Percentiles rank a stretch among this genome's conserved stretches.
These are phyloP conservation scores for Calidris pugnax DNA, from an alignment of 2,113 vertebrate genomes.

Conservation along the genomic window DNA sequence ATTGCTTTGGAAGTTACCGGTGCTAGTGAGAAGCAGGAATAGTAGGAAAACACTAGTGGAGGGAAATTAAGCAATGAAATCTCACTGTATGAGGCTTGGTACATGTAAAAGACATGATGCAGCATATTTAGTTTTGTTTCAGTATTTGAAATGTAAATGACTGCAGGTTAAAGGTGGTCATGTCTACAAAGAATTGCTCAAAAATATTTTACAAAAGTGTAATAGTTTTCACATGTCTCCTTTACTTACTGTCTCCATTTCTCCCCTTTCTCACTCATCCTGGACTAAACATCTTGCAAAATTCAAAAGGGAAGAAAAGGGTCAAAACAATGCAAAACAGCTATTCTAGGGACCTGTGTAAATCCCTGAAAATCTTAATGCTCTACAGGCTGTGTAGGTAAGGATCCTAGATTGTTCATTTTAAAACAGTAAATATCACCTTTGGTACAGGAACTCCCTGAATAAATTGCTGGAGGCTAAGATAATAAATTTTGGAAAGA, in stretches of 20 bases:
- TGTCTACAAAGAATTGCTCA: rapidly evolving
- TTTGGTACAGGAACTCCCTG: slow-evolving; percentile 34
- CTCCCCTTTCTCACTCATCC: not conserved
- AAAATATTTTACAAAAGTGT: not conserved
- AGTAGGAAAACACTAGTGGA: not conserved
- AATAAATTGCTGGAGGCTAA: slow-evolving; percentile 52
- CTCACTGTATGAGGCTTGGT: not conserved
- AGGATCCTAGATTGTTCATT: not conserved
- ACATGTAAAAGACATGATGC: not conserved
- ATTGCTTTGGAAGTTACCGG: not conserved
- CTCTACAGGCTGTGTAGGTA: not conserved
- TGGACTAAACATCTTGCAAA: not conserved
- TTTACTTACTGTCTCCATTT: not conserved
- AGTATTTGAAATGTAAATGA: not conserved
- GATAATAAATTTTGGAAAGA: slow-evolving; percentile 43
- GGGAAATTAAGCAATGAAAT: not conserved
- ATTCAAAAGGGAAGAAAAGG: not conserved
- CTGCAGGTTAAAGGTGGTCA: not conserved
- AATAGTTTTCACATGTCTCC: not conserved
- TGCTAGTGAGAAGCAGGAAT: not conserved
- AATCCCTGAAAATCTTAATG: not conserved
- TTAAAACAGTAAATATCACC: slow-evolving; percentile 30
- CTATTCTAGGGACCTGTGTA: not conserved
- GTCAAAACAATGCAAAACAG: not conserved
- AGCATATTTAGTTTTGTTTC: not conserved